Percentiles rank a stretch among this genome's conserved stretches.
These are phyloP conservation scores for Diarsia rubi DNA, from an alignment of 2,888 invertebrate genomes.

Conservation along the genomic window DNA sequence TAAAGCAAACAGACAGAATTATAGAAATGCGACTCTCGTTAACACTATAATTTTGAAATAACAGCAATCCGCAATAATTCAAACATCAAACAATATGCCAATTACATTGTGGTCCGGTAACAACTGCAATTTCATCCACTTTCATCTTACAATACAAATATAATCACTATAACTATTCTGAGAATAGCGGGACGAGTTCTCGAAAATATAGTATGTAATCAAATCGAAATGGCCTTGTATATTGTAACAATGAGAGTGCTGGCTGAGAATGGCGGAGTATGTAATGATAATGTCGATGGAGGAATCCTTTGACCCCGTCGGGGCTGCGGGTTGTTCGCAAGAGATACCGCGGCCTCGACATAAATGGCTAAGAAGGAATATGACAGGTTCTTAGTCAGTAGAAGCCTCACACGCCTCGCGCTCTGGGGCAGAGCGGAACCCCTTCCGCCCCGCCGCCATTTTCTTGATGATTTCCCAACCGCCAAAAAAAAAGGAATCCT, in stretches of 20 bases:
- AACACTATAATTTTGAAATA: slow-evolving; percentile 30
- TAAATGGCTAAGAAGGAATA: too few species aligned
- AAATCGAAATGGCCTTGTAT: slow-evolving; percentile 3
- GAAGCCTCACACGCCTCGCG: too few species aligned
- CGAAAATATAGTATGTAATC: slow-evolving; percentile 14
- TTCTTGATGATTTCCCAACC: too few species aligned
- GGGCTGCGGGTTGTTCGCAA: too few species aligned
- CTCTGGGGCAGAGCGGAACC: too few species aligned
- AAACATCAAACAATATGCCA: slow-evolving; percentile 15
- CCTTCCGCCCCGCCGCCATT: too few species aligned
- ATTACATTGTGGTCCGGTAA: slow-evolving; percentile 25
- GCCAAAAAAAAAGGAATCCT: too few species aligned
- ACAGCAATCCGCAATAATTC: slow-evolving; percentile 8
- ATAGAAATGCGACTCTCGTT: neutral
- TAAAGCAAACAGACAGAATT: neutral
- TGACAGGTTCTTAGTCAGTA: too few species aligned
- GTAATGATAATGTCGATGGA: slow-evolving; percentile 38
- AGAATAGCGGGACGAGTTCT: slow-evolving; percentile 16
- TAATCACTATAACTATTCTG: slow-evolving; percentile 27
- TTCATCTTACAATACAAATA: slow-evolving; percentile 1
- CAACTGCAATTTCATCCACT: slow-evolving; percentile 38
- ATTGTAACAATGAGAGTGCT: slow-evolving; percentile 14
- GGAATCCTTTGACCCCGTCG: too few species aligned
- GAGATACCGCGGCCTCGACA: too few species aligned
- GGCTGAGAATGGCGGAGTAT: slow-evolving; percentile 1